Percentiles rank a stretch among this genome's conserved stretches.
These are phyloP conservation scores for Chaenogobius annularis DNA, from an alignment of 2,113 vertebrate genomes.

Conservation along the genomic window DNA sequence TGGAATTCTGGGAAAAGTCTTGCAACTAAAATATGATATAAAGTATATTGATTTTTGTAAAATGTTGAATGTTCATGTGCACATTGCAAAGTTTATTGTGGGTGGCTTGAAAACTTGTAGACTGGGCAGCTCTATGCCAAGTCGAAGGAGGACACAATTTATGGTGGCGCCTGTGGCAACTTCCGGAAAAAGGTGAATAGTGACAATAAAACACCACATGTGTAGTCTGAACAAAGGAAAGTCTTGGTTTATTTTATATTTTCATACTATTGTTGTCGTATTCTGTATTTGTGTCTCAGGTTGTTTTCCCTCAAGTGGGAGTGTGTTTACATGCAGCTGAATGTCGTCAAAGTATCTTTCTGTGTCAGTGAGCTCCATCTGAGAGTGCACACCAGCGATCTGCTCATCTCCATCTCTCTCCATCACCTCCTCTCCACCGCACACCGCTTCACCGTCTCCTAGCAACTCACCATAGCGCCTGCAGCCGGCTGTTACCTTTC, in stretches of 20 bases:
- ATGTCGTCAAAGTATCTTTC: conserved; percentile 37
- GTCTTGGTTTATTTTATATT: background rate
- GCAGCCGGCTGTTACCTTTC: conserved; percentile 72
- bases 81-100: too few species aligned
- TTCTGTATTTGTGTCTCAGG: conserved; percentile 13
- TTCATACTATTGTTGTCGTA: conserved; percentile 11
- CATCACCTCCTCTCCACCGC: conserved; percentile 23
- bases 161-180: too few species aligned
- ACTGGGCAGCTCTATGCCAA: too few species aligned
- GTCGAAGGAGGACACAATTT: too few species aligned
- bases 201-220: background rate
- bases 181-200: background rate
- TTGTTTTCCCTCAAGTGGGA: conserved; percentile 24
- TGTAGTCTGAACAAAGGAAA: background rate
- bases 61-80: too few species aligned
- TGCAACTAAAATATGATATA: too few species aligned
- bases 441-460: conserved; percentile 66
- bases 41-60: too few species aligned
- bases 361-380: conserved; percentile 59
- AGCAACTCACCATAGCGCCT: conserved; percentile 68
- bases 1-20: too few species aligned
- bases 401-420: conserved; percentile 29
- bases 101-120: too few species aligned
- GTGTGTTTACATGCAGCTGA: conserved; percentile 45
- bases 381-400: conserved; percentile 50